Conservation (phyloP, 2,797 vertebrate genomes). For the Iguana delicatissima region DNA sequence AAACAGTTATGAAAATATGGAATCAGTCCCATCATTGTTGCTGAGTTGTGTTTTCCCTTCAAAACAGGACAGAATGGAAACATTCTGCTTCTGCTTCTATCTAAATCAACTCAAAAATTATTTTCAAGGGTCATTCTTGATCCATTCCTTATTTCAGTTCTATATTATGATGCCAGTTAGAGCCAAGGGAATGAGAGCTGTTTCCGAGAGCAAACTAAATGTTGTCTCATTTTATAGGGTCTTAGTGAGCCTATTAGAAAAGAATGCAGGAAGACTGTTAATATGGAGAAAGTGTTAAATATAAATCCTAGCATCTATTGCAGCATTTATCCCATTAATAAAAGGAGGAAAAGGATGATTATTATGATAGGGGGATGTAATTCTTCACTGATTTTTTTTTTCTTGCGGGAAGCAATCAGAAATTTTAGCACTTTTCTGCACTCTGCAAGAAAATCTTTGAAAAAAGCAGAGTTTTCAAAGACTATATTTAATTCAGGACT, state of each 20-base stretch:
- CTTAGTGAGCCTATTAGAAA: not conserved
- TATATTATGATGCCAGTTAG: not conserved
- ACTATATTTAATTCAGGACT: no score
- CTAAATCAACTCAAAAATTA: constrained; percentile 12
- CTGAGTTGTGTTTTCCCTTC: not conserved
- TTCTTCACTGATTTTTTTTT: no score
- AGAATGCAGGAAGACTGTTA: constrained; percentile 7
- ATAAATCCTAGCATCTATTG: not conserved
- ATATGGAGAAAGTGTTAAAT: not conserved
- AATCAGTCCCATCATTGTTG: not conserved
- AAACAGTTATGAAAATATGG: not conserved
- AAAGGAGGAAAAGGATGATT: no score
- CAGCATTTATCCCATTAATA: not conserved
- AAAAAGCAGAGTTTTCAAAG: no score
- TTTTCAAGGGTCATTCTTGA: not conserved
- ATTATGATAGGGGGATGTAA: no score
- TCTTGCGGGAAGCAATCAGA: no score
- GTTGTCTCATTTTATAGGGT: not conserved
- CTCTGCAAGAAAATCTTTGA: no score
- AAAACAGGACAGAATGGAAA: not conserved
- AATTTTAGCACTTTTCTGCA: no score
- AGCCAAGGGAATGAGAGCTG: not conserved
- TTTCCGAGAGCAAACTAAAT: constrained; percentile 9
- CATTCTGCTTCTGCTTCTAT: not conserved
- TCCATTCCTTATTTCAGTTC: not conserved